These are phyloP conservation scores for Nibea coibor DNA, from an alignment of 2,113 vertebrate genomes.

Conservation along the genomic window DNA sequence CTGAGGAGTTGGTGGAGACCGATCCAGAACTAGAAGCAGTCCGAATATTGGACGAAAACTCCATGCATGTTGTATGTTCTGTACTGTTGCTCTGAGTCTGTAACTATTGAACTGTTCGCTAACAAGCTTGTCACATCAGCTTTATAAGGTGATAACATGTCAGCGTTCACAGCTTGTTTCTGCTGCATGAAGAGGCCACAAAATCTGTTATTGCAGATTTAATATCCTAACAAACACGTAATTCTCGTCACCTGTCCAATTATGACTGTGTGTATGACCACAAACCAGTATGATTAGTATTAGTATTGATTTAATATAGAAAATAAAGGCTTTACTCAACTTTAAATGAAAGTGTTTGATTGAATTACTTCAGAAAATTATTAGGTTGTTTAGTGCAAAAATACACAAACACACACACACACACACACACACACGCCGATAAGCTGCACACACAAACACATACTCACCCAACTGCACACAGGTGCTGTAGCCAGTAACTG, in stretches of 20 bases:
- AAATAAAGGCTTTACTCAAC: neutral
- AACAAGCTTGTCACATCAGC: neutral
- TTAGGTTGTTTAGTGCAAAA: constrained; percentile 32
- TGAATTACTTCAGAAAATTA: constrained; percentile 42
- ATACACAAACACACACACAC: constrained; percentile 21
- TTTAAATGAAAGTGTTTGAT: constrained; percentile 1
- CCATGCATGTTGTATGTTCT: too few species aligned
- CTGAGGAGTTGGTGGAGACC: neutral
- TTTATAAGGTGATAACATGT: neutral
- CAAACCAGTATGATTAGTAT: neutral
- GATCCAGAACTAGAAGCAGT: neutral
- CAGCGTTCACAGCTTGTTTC: neutral
- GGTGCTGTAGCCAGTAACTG: constrained; percentile 67
- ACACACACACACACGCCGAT: constrained; percentile 19
- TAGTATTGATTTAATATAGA: neutral
- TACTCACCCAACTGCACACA: constrained; percentile 58
- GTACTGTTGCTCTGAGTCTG: neutral
- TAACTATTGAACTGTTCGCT: neutral
- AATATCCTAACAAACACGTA: neutral
- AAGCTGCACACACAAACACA: constrained; percentile 46
- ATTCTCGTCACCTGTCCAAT: neutral
- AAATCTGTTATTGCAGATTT: neutral
- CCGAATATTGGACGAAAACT: neutral
- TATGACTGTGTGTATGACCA: neutral
- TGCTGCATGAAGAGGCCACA: neutral